Evolutionary conservation across 1,140 invertebrate species (phyloP).

Genomic region (Musca domestica): DNA sequence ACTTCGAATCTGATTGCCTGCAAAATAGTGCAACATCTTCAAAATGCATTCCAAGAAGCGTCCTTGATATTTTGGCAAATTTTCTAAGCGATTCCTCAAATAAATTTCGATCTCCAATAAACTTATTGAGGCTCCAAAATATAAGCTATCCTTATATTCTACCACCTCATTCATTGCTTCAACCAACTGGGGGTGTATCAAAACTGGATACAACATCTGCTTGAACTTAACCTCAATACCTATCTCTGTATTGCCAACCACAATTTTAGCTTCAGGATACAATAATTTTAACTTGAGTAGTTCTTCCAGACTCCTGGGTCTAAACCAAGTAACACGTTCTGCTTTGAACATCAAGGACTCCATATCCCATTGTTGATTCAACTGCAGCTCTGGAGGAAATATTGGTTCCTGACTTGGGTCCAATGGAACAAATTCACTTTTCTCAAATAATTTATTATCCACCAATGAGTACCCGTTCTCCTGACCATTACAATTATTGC

Average conservation of each 20-base stretch:
- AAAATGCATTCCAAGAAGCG: conserved; percentile 69
- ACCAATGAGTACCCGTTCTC: background rate
- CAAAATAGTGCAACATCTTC: conserved; percentile 88
- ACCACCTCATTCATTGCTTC: conserved; percentile 61
- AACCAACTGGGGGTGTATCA: conserved; percentile 72
- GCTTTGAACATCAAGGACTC: conserved; percentile 69
- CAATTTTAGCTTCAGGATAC: conserved; percentile 73
- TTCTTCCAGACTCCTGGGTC: conserved; percentile 67
- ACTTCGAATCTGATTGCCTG: conserved; percentile 85
- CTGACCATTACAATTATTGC: conserved; percentile 29
- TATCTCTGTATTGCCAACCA: conserved; percentile 89
- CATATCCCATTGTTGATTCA: conserved; percentile 63
- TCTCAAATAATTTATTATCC: conserved; percentile 60
- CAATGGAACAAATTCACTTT: conserved; percentile 72
- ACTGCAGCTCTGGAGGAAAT: conserved; percentile 86
- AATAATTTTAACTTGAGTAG: conserved; percentile 70
- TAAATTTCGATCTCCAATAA: conserved; percentile 66
- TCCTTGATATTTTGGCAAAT: conserved; percentile 61
- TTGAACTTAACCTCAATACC: conserved; percentile 89
- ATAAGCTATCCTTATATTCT: conserved; percentile 59
- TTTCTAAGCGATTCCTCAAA: conserved; percentile 60
- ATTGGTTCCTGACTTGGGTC: conserved; percentile 88
- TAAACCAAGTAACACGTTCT: conserved; percentile 70
- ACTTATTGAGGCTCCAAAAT: conserved; percentile 74
- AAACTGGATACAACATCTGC: conserved; percentile 71